A percentile compares a stretch with the other conserved stretches of the same genome.
phyloP scores from a whole-genome alignment of 2,113 vertebrate species.

The Alethe castanea region DNA sequence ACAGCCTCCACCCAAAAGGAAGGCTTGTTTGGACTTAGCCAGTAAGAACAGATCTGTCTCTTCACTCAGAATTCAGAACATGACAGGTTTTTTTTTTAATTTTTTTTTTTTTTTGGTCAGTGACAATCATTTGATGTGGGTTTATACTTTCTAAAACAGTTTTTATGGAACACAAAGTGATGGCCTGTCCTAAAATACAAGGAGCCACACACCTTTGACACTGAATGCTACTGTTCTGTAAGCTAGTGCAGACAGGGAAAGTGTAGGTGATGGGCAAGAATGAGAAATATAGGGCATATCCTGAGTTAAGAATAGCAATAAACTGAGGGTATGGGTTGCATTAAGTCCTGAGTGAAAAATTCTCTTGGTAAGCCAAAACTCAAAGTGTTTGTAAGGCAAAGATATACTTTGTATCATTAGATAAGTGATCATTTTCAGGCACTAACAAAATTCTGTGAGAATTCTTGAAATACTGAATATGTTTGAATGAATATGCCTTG shows the following conservation, averaged over 20 bases:
- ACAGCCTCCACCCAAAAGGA: neutral
- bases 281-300: neutral
- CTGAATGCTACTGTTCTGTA: neutral
- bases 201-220: neutral
- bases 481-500: neutral
- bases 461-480: neutral
- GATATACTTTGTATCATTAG: neutral
- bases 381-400: neutral
- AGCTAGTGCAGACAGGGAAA: neutral
- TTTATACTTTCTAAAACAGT: neutral
- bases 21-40: neutral
- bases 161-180: neutral
- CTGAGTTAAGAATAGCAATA: neutral
- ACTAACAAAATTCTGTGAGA: neutral
- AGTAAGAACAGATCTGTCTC: neutral
- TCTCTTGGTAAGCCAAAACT: neutral
- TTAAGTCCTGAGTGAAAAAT: neutral
- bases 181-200: neutral
- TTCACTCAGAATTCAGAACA: neutral
- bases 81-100: neutral
- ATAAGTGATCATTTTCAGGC: neutral
- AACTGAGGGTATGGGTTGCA: neutral
- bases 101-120: neutral
- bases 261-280: too few relatives aligned
- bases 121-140: neutral